Conservation (phyloP, 1,140 invertebrate genomes). For the Eriosoma lanigerum region DNA sequence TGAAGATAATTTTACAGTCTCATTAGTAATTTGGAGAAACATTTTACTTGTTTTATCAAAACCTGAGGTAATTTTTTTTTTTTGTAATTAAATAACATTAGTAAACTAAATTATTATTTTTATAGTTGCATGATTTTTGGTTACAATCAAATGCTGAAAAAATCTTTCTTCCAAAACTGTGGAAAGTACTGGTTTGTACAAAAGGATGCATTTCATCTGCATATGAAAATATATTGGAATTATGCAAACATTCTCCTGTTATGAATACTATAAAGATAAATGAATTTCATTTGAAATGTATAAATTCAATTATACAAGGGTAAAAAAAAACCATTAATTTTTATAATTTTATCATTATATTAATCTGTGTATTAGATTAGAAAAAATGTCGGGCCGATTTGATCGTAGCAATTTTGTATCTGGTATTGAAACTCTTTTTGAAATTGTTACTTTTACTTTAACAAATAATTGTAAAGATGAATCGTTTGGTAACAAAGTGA, state of each 20-base stretch:
- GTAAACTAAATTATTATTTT: slow-evolving; percentile 27
- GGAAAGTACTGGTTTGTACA: slow-evolving; percentile 67
- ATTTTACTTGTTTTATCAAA: slow-evolving; percentile 64
- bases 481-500: neutral
- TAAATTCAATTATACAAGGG: slow-evolving; percentile 68
- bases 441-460: slow-evolving; percentile 47
- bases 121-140: slow-evolving; percentile 67
- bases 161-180: slow-evolving; percentile 71
- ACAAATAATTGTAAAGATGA: slow-evolving; percentile 51
- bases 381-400: slow-evolving; percentile 46
- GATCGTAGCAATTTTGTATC: slow-evolving; percentile 47
- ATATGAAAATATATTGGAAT: slow-evolving; percentile 73
- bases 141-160: slow-evolving; percentile 69
- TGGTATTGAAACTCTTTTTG: slow-evolving; percentile 52
- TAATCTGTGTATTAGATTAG: slow-evolving; percentile 19
- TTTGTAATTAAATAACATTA: neutral
- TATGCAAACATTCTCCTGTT: slow-evolving; percentile 70
- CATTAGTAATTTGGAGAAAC: slow-evolving; percentile 72
- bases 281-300: slow-evolving; percentile 69
- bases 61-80: slow-evolving; percentile 61
- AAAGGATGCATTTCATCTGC: slow-evolving; percentile 69
- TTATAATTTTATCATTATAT: neutral
- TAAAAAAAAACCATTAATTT: slow-evolving; percentile 57
- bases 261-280: slow-evolving; percentile 60
- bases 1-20: slow-evolving; percentile 69